Evolutionary conservation across 2,888 invertebrate species (phyloP).

Genomic region (Cynaeus angustus): DNA sequence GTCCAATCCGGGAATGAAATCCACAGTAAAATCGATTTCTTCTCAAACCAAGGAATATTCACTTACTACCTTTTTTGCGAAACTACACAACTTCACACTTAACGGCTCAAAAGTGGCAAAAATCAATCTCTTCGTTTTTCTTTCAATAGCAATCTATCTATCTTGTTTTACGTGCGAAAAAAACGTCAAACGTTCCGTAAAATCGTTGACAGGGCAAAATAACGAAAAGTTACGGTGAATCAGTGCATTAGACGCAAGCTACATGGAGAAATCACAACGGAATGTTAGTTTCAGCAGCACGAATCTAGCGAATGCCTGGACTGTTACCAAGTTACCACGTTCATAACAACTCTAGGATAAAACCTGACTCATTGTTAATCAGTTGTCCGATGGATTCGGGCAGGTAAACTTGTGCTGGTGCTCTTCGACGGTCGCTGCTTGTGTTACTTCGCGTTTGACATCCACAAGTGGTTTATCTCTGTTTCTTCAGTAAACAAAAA

Average conservation of each 20-base stretch:
- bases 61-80: no score
- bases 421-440: conserved; percentile 7
- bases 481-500: conserved; percentile 11
- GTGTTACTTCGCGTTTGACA: conserved; percentile 6
- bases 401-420: conserved; percentile 30
- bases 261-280: conserved; percentile 42
- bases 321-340: conserved; percentile 55
- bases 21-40: no score
- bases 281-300: conserved; percentile 44
- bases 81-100: no score
- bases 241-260: conserved; percentile 29
- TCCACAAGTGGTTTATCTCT: conserved; percentile 22
- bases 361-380: conserved; percentile 59
- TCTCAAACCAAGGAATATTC: no score
- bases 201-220: neutral
- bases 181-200: conserved; percentile 11
- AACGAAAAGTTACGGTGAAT: conserved; percentile 18
- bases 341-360: conserved; percentile 58
- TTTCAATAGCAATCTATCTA: neutral
- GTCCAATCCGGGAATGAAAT: no score
- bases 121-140: neutral
- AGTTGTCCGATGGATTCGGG: conserved; percentile 52
- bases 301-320: conserved; percentile 35
- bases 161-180: conserved; percentile 3
- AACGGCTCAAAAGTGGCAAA: neutral